These are phyloP conservation scores for Epistrophe eligans DNA, from an alignment of 2,888 invertebrate species.

Conservation along the genomic window DNA sequence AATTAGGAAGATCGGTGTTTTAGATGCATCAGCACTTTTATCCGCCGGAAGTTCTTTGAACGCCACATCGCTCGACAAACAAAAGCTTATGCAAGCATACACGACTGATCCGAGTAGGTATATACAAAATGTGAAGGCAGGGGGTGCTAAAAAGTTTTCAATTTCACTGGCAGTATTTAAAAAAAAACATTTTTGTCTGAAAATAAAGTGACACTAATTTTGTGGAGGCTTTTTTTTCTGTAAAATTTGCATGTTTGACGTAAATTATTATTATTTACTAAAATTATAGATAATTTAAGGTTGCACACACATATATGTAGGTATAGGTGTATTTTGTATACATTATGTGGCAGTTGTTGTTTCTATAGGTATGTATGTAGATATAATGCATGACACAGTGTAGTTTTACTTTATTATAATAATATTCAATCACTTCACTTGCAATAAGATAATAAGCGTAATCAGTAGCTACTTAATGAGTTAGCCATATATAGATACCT, in stretches of 20 bases:
- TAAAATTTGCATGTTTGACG: conserved; percentile 65
- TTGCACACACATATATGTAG: conserved; percentile 21
- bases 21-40: conserved; percentile 66
- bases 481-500: too few relatives aligned
- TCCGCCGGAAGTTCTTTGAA: conserved; percentile 64
- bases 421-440: conserved; percentile 69
- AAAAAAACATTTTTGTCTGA: too few relatives aligned
- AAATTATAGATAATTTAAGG: conserved; percentile 64
- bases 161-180: conserved; percentile 33
- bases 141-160: conserved; percentile 37
- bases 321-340: neutral
- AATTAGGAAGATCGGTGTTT: conserved; percentile 59
- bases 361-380: neutral
- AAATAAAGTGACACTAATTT: conserved; percentile 58
- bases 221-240: conserved; percentile 48
- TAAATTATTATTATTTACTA: conserved; percentile 70
- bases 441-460: conserved; percentile 63
- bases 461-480: conserved; percentile 54
- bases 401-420: conserved; percentile 57
- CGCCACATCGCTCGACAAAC: conserved; percentile 23
- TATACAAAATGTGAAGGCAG: neutral
- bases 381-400: conserved; percentile 62
- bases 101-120: neutral
- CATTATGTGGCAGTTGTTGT: neutral
- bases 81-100: conserved; percentile 54